Conservation (phyloP, 2,797 vertebrate genomes). For the Anguilla marmorata region DNA sequence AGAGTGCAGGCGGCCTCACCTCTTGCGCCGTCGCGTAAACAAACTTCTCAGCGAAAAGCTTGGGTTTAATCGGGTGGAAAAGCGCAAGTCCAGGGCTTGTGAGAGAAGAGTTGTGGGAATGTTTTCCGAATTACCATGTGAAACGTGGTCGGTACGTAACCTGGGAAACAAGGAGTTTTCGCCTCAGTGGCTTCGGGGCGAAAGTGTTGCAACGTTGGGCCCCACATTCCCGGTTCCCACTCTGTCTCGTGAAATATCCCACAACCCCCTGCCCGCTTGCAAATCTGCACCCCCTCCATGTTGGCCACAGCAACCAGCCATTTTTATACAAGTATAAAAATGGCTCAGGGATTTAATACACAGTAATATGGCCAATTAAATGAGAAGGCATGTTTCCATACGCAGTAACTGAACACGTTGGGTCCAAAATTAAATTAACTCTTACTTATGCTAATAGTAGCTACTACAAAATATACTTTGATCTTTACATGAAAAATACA, state of each 20-base stretch:
- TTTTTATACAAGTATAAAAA: not conserved
- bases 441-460: not conserved
- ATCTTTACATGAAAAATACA: no score
- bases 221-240: slow-evolving; percentile 4
- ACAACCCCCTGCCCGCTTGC: not conserved
- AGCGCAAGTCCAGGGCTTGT: slow-evolving; percentile 55
- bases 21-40: slow-evolving; percentile 51
- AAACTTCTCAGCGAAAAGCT: slow-evolving; percentile 55
- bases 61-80: slow-evolving; percentile 58
- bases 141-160: slow-evolving; percentile 40
- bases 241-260: slow-evolving; percentile 4
- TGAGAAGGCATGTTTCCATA: not conserved
- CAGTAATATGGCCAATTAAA: not conserved
- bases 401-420: not conserved
- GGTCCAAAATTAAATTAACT: not conserved
- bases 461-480: not conserved
- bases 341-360: not conserved
- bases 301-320: slow-evolving; percentile 16
- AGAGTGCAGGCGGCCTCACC: slow-evolving; percentile 47
- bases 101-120: slow-evolving; percentile 54
- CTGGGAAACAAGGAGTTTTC: slow-evolving; percentile 60
- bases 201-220: slow-evolving; percentile 14
- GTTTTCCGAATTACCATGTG: slow-evolving; percentile 61
- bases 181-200: slow-evolving; percentile 56
- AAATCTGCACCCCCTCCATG: slow-evolving; percentile 38